Base-by-base conservation (phyloP, 2,888 invertebrate species). In the Sipunculus nudus region DNA sequence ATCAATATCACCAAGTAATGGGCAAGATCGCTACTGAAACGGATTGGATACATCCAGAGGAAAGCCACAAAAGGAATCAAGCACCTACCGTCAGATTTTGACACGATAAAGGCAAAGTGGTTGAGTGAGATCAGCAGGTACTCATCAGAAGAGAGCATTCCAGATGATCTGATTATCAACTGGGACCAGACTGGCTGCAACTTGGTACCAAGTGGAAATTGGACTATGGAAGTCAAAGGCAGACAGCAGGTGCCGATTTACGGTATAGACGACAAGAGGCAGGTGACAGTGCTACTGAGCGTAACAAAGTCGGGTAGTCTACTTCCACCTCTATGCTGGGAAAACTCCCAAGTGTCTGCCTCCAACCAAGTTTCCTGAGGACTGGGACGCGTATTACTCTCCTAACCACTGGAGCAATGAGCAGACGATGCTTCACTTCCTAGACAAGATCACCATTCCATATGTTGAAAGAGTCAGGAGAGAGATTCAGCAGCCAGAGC, bases 181-280 rank as follows among this genome's bases (percentile, higher is more conserved):
- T 67, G 59, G 47, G 65, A 69, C 49, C 67, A 71, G 32, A 63
- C 61, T 19, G 65, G 63, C 1, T 55, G 61, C 41, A 60, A 59
- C 31, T n/a, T 67, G 10, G 63, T 66, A n/a, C 66, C 69, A 0
- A 59, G 63, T 1, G 64, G 63, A 4, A 64, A 67, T 1, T 62
- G 65, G 67, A 68, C 66, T 0, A 60, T 59, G 60, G 48, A 26
- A 23, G n/a, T 29, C 16, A n/a, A 5, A 23, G 48, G 48, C 2
- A 19, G n/a, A n/a, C 13, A 19, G 13, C 47, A 47, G 26, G 21
- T 26, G 28, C 21, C 35, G 35, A 16, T 16, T 10, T 35, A 16
- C 35, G 10, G 10, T 35, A n/a, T n/a, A n/a, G n/a, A n/a, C n/a
- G n/a, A n/a, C n/a, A n/a, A n/a, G n/a, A n/a, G n/a, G n/a, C n/a